Base-by-base conservation (phyloP, 2,888 invertebrate genomes). In the Eremobia ochroleuca region DNA sequence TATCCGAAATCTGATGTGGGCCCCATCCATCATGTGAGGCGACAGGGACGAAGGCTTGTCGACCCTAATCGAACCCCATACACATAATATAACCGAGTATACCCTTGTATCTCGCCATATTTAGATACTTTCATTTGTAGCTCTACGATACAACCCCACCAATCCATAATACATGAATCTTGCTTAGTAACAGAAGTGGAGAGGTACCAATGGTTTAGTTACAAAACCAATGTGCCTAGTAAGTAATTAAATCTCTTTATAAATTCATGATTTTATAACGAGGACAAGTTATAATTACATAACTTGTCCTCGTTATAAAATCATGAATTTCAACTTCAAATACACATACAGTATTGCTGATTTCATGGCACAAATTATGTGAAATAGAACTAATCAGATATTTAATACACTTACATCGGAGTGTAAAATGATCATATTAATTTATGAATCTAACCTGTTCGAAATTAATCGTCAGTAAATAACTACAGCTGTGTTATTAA, bases 1-100 rank as follows among this genome's bases (percentile, higher is more conserved):
- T 94, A 94, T 93, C 93, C 93, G 90, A 94, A 96, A 95, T 95
- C 94, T 94, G 94, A 94, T 94, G 94, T 94, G 92, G 90, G 93
- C 90, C 89, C 90, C 94, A 96, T 96, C 95, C 94, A 96, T 96
- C 96, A 96, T 95, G 81, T 84, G 86, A 92, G 90, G 91, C 92
- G 96, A 96, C 95, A 95, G 93, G 94, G 94, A 92, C 91, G 94
- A 92, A 94, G 93, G 94, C 95, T 94, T 94, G 95, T 95, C 96
- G 94, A 94, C 96, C 96, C 95, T 96, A 96, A 96, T 96, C 95
- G 95, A 95, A 95, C 92, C 86, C 90, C 89, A 92, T 92, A 92
- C 93, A 93, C 91, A 92, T 92, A 89, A 91, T 88, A 90, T 85
- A 88, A 88, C 86, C 87, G 81, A 87, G 85, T 83, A 87, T 85